These are phyloP conservation scores for Meles meles DNA, from an alignment of 2,113 vertebrate genomes.

Conservation along the genomic window DNA sequence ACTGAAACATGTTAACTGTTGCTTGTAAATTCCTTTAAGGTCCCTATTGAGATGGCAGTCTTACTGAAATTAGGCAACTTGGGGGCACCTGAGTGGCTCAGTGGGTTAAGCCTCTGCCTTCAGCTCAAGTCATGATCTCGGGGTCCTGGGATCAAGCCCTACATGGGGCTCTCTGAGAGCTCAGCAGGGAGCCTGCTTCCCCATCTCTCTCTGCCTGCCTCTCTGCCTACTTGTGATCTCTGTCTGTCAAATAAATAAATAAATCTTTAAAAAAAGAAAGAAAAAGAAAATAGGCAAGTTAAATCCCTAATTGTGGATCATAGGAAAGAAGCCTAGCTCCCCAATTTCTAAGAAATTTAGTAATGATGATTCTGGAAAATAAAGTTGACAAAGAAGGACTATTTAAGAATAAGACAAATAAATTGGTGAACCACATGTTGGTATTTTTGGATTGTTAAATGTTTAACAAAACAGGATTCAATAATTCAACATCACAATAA, in stretches of 20 bases:
- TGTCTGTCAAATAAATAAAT: no score
- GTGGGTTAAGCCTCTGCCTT: no score
- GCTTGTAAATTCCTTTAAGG: constrained; percentile 2
- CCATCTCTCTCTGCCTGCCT: no score
- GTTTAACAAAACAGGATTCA: constrained; percentile 55
- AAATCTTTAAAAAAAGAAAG: no score
- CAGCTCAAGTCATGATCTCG: no score
- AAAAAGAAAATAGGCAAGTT: neutral
- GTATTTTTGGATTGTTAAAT: constrained; percentile 64
- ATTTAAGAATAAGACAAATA: constrained; percentile 59
- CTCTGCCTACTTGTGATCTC: no score
- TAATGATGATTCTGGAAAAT: constrained; percentile 22
- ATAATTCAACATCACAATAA: constrained; percentile 70
- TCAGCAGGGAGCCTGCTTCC: no score
- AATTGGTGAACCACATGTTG: constrained; percentile 49
- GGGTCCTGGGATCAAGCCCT: no score
- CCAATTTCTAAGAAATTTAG: neutral
- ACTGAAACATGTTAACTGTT: neutral
- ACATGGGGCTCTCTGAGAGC: no score
- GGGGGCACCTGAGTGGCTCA: no score
- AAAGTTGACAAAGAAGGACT: constrained; percentile 41
- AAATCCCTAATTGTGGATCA: neutral
- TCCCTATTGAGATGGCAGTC: neutral
- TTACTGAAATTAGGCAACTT: neutral
- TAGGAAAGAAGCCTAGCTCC: neutral